Evolutionary conservation across 2,888 invertebrate species (phyloP).

Genomic region (Pyrochroa serraticornis): DNA sequence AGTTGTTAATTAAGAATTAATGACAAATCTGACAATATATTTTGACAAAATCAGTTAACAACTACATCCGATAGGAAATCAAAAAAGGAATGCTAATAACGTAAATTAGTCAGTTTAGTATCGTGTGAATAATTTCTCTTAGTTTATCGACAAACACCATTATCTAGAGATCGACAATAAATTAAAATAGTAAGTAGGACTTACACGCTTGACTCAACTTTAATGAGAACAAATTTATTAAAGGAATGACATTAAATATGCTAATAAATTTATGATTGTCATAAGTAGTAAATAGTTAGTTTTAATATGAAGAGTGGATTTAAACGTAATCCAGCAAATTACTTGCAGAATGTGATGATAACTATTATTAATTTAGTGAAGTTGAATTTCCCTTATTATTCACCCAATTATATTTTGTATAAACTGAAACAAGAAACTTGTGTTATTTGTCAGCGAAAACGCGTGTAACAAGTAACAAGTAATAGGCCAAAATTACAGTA

Average conservation of each 20-base stretch:
- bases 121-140: conserved; percentile 22
- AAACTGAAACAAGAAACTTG: no score
- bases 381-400: no score
- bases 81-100: not conserved
- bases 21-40: no score
- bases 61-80: not conserved
- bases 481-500: no score
- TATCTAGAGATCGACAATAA: not conserved
- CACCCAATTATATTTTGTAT: no score
- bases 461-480: no score
- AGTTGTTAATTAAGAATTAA: not conserved
- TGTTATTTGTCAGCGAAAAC: no score
- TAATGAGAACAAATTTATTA: conserved; percentile 6
- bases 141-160: no score
- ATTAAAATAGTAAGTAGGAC: conserved; percentile 6
- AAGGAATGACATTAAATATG: not conserved
- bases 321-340: conserved; percentile 3
- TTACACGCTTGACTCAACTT: conserved; percentile 5
- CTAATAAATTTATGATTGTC: not conserved
- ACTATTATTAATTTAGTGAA: no score
- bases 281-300: not conserved
- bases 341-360: not conserved
- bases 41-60: no score
- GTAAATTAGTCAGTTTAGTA: not conserved
- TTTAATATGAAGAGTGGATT: no score